Base-by-base conservation (phyloP, 2,113 vertebrate genomes). In the Chaenocephalus aceratus region DNA sequence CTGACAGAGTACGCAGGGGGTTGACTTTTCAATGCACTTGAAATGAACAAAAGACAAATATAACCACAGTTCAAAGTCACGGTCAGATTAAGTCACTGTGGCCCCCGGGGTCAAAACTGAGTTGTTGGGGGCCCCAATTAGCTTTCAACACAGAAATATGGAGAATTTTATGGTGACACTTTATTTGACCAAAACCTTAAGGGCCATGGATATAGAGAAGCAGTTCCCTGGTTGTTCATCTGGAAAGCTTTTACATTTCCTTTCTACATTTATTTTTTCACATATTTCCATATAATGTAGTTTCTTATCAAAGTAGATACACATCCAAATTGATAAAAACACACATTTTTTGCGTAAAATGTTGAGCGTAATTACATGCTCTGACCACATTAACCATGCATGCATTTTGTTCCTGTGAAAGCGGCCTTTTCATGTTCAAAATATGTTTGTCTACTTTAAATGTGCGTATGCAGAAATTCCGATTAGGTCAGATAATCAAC, bases 21-120 rank as follows among this genome's bases (percentile, higher is more conserved):
- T 5, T 54, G 72, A 70, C 64, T 65, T 65, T 4, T 30, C 30
- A 30, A 30, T 30, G 30, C 61, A 21, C 61, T 15, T n/a, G 36
- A 65, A 75, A 59, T 34, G 14, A 51, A 63, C 30, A 44, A 51
- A 81, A 64, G 51, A 51, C 56, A 63, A 61, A 54, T 41, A 51
- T 56, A 7, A 8, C 36, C 36, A 41, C 6, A 6, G 36, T 41
- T 41, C 7, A 41, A 41, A 41, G 36, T 41, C 36, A 41, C 30
- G 30, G 30, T 30, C 30, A 30, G 30, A 30, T 30, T 30, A 30
- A 30, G 30, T 30, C 30, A 30, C 30, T 30, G 30, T 30, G 30
- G 30, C 30, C 30, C 36, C 56, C 2, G 10, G 21, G 21, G 56
- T 2, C 13, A 30, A 58, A 58, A 23, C 30, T 3, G 21, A 10